Conservation (phyloP, 2,888 invertebrate genomes). For the Andricus quercusramuli region DNA sequence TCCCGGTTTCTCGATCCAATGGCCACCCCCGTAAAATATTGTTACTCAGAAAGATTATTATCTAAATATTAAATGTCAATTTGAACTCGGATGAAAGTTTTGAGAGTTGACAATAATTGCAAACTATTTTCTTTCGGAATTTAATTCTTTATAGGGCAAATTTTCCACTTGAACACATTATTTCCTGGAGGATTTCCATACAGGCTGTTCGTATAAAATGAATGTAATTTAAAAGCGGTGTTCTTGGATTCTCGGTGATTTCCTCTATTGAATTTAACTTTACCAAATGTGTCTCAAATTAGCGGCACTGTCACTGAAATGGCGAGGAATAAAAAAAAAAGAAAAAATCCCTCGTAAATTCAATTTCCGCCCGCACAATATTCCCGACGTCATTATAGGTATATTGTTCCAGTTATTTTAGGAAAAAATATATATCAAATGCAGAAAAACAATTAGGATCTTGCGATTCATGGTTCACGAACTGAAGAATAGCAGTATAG, state of each 20-base stretch:
- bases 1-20: too few relatives aligned
- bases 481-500: too few relatives aligned
- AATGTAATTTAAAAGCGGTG: background rate
- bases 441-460: constrained; percentile 16
- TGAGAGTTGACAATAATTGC: background rate
- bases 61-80: background rate
- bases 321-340: background rate
- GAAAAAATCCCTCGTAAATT: constrained; percentile 29
- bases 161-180: background rate
- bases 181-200: background rate
- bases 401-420: background rate
- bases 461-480: background rate
- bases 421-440: background rate
- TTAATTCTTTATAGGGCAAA: background rate
- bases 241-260: background rate
- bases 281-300: constrained; percentile 10
- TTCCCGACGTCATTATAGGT: constrained; percentile 14
- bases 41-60: too few relatives aligned
- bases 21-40: too few relatives aligned
- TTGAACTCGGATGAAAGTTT: background rate
- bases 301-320: background rate
- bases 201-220: background rate
- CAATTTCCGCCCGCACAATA: constrained; percentile 6
- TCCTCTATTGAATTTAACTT: constrained; percentile 1
- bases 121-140: background rate